These are phyloP conservation scores for Drosophila subsilvestris DNA, from an alignment of 2,888 invertebrate species.

Conservation along the genomic window DNA sequence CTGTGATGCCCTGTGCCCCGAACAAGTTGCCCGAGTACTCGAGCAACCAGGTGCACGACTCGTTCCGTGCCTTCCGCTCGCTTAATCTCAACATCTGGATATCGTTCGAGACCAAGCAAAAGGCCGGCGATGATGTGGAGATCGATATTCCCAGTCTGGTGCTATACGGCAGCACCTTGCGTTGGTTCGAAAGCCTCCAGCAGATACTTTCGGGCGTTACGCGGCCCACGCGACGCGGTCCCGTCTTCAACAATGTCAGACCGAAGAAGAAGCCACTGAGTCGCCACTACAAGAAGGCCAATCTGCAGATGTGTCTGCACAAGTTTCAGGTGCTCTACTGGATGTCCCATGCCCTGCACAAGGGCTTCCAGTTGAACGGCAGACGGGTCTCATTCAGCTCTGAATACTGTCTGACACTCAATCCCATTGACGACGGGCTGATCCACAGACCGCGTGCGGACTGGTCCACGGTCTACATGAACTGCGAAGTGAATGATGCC, in stretches of 20 bases:
- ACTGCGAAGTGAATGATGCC: conserved; percentile 95
- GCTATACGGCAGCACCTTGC: conserved; percentile 95
- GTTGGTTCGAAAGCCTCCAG: conserved; percentile 98
- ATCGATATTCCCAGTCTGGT: conserved; percentile 89
- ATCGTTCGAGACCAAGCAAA: conserved; percentile 90
- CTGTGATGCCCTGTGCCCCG: conserved; percentile 97
- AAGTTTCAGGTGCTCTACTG: conserved; percentile 93
- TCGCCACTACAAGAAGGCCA: conserved; percentile 94
- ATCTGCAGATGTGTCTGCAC: conserved; percentile 94
- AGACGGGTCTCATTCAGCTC: conserved; percentile 93
- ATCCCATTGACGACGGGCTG: conserved; percentile 91
- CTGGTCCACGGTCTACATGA: conserved; percentile 97
- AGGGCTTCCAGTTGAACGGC: conserved; percentile 94
- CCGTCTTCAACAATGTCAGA: conserved; percentile 92
- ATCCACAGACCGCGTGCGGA: conserved; percentile 93
- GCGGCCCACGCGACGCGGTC: conserved; percentile 96
- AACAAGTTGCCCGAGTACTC: conserved; percentile 98
- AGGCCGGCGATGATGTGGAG: conserved; percentile 85
- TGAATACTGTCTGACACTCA: conserved; percentile 89
- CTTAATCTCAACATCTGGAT: conserved; percentile 92
- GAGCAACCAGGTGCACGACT: conserved; percentile 97
- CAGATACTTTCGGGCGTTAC: conserved; percentile 96
- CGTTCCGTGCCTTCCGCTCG: conserved; percentile 96
- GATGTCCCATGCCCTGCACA: conserved; percentile 98
- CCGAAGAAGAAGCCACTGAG: conserved; percentile 96